Conservation (phyloP, 2,888 invertebrate genomes). For the Drosophila monieri region DNA sequence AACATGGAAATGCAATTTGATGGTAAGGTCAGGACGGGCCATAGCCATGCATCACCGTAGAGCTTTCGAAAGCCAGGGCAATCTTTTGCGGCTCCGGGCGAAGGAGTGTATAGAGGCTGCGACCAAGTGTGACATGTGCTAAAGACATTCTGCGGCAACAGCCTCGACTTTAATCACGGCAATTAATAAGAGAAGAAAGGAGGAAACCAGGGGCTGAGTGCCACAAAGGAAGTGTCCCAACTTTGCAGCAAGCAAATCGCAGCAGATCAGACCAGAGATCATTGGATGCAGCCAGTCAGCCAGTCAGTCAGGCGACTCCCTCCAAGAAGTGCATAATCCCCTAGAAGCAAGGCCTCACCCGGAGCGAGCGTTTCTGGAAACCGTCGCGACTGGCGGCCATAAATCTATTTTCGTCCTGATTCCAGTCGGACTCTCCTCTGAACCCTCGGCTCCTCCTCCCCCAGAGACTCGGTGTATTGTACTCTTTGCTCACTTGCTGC, state of each 20-base stretch:
- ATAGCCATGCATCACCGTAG: conserved; percentile 52
- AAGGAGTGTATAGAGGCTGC: neutral
- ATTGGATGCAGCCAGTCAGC: conserved; percentile 6
- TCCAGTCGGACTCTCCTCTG: conserved; percentile 54
- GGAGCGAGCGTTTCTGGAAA: conserved; percentile 64
- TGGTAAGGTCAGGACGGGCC: conserved; percentile 70
- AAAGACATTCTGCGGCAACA: conserved; percentile 64
- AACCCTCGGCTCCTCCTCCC: neutral
- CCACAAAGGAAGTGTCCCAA: conserved; percentile 55
- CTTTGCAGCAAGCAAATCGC: conserved; percentile 15
- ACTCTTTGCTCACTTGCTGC: conserved; percentile 61
- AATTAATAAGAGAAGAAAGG: conserved; percentile 66
- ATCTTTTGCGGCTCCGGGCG: conserved; percentile 2
- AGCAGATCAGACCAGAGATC: conserved; percentile 24
- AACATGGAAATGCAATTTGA: conserved; percentile 75
- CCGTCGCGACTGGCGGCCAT: conserved; percentile 67
- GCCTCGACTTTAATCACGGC: conserved; percentile 70
- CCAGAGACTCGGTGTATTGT: conserved; percentile 17
- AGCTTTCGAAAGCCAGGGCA: conserved; percentile 49
- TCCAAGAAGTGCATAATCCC: conserved; percentile 12
- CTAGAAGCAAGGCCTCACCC: conserved; percentile 55
- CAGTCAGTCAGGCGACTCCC: conserved; percentile 6
- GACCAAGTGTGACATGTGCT: conserved; percentile 70
- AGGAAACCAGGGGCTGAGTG: conserved; percentile 15
- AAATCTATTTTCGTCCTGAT: conserved; percentile 76